Evolutionary conservation across 1,140 invertebrate species (phyloP).

Genomic region (Ctenoplectra terminalis): DNA sequence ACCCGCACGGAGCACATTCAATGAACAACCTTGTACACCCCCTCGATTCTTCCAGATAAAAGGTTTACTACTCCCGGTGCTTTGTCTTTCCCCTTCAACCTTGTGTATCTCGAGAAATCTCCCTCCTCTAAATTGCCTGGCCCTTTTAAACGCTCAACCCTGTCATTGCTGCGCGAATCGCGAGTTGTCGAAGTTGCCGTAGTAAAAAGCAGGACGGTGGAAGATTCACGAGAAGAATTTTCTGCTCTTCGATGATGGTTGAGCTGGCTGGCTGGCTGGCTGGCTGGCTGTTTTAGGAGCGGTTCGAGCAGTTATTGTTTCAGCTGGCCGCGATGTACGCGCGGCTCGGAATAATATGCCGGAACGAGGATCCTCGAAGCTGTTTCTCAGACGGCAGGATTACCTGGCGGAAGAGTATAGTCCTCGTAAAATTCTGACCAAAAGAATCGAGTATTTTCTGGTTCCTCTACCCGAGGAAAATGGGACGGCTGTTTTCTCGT

Average conservation of each 20-base stretch:
- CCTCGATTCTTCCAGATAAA: background rate
- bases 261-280: background rate
- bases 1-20: background rate
- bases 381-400: background rate
- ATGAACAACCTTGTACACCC: background rate
- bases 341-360: background rate
- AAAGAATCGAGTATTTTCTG: constrained; percentile 1
- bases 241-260: too few species aligned
- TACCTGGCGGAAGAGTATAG: background rate
- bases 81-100: background rate
- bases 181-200: constrained; percentile 5
- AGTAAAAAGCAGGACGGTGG: background rate
- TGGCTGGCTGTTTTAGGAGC: background rate
- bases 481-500: background rate
- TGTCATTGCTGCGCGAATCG: constrained; percentile 26
- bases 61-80: background rate
- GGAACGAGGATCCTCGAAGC: background rate
- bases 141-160: background rate
- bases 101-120: background rate
- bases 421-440: constrained; percentile 14
- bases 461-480: background rate
- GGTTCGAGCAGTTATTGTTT: background rate
- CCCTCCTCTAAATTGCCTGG: background rate
- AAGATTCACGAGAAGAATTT: background rate
- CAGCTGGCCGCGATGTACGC: background rate